Conservation (phyloP, 2,113 vertebrate species). For the Oreotrochilus melanogaster region DNA sequence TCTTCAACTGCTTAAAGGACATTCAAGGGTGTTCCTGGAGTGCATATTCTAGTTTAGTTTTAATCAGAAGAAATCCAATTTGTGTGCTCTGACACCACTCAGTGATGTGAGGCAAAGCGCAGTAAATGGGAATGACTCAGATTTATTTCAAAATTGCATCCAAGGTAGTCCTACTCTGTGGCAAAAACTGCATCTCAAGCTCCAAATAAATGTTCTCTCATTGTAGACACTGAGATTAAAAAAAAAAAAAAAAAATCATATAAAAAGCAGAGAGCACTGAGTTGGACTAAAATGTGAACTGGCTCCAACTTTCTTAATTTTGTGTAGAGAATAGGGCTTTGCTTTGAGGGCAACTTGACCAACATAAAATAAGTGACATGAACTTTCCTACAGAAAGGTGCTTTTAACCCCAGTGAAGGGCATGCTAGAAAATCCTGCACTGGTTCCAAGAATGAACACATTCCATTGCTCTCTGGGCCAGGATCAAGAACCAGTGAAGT, state of each 20-base stretch:
- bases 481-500: background rate
- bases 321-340: background rate
- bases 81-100: background rate
- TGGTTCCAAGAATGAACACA: background rate
- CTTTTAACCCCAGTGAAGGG: background rate
- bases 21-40: background rate
- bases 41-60: background rate
- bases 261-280: background rate
- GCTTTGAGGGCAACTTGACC: background rate
- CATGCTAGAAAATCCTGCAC: background rate
- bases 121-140: background rate
- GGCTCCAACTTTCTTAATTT: background rate
- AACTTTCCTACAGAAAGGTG: background rate
- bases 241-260: background rate
- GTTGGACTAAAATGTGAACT: background rate
- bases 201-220: background rate
- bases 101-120: background rate
- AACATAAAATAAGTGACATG: background rate
- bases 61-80: background rate
- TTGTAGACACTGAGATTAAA: background rate
- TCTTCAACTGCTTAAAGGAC: background rate
- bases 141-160: background rate
- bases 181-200: background rate
- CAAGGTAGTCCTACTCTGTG: background rate
- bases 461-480: background rate